These are phyloP conservation scores for Graphium colonna DNA, from an alignment of 2,888 invertebrate genomes.

Conservation along the genomic window DNA sequence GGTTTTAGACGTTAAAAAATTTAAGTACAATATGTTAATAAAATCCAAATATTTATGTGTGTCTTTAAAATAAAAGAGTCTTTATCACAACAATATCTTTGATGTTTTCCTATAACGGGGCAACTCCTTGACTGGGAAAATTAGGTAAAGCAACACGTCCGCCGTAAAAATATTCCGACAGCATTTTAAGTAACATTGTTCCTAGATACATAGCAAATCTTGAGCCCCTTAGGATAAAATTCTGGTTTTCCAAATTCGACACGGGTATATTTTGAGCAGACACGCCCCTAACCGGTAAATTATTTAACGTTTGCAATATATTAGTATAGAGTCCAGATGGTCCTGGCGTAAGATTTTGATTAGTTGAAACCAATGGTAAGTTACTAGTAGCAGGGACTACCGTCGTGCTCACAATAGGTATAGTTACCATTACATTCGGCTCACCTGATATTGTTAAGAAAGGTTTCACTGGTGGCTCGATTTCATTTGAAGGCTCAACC, in stretches of 20 bases:
- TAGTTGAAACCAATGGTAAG: background rate
- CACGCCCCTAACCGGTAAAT: background rate
- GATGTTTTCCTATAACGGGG: background rate
- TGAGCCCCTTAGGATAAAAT: slow-evolving; percentile 41
- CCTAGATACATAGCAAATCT: slow-evolving; percentile 53
- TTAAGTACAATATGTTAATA: background rate
- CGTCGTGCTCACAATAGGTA: slow-evolving; percentile 3
- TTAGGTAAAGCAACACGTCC: slow-evolving; percentile 30
- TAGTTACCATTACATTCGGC: background rate
- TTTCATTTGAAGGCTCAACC: slow-evolving; percentile 12
- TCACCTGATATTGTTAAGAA: slow-evolving; percentile 8
- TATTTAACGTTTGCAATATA: slow-evolving; percentile 11
- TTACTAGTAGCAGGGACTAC: background rate
- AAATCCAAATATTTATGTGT: background rate
- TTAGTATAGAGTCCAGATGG: slow-evolving; percentile 17
- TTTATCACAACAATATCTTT: background rate
- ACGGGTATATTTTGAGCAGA: background rate
- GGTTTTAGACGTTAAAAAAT: slow-evolving; percentile 12
- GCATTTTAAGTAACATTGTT: slow-evolving; percentile 52
- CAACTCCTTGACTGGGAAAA: slow-evolving; percentile 2
- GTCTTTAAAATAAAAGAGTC: background rate
- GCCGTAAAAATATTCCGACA: slow-evolving; percentile 52
- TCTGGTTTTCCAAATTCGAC: slow-evolving; percentile 25
- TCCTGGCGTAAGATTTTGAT: background rate
- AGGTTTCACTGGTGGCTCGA: slow-evolving; percentile 3